Base-by-base conservation (phyloP, 2,888 invertebrate genomes). In the Plagiodera versicolora region DNA sequence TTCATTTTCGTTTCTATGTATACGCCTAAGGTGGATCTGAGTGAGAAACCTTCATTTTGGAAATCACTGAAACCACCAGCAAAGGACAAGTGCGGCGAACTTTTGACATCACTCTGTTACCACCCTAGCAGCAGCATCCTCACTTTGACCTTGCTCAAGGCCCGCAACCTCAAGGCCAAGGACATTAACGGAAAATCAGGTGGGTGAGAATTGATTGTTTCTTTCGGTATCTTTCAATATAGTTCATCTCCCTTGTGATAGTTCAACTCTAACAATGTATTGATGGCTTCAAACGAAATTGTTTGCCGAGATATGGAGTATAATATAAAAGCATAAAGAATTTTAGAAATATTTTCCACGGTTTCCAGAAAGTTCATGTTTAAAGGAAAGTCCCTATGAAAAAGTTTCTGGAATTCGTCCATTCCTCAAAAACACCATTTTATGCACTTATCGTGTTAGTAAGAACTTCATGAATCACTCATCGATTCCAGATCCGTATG, bases 101-200 rank as follows among this genome's bases (percentile, higher is more conserved):
- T 95, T 57, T 85, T 97, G 64, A 91, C 95, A 51, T 96, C 96
- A 3, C 85, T 97, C 49, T 95, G 95, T 82, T 97, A 97, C 82
- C 95, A 96, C 75, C 96, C 97, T 57, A 94, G 95, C 81, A 95
- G 95, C 83, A 95, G 95, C 70, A 89, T 95, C 64, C 84, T 97
- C 56, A 95, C 95, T 10, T 84, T 97, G 67, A 92, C 94, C 18
- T 86, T 96, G 71, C 87, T 96, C 75, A 96, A 97, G 81, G 95
- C 95, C 47, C 87, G 95, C 75, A 96, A 95, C 79, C 85, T 97
- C 68, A 96, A 96, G 81, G 96, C 96, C 48, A 96, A 96, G 82
- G 96, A 96, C 80, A 95, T 96, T 75, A 96, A 95, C 72, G 96
- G 96, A 74, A 95, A 94, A 82, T 94, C 93, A 80, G 93, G 93